A percentile compares a stretch with the other conserved stretches of the same genome.
Evolutionary conservation across 2,797 vertebrate genomes (phyloP).

Genomic region (Rhincodon typus): DNA sequence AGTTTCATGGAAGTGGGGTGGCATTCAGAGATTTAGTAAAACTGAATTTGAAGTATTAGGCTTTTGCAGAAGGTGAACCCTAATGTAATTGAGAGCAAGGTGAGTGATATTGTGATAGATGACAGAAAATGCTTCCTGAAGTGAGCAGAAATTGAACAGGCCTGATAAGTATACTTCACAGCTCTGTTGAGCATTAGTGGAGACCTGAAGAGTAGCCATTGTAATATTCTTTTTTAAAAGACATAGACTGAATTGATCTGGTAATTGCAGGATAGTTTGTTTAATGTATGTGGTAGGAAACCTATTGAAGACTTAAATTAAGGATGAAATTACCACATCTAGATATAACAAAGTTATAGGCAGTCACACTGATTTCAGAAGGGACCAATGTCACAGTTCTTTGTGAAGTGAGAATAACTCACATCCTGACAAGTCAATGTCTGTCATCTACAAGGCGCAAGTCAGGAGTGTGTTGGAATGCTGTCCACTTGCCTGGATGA

Average conservation of each 20-base stretch:
- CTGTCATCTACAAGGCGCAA: no score
- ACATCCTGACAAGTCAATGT: no score
- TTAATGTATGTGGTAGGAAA: neutral
- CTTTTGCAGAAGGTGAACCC: neutral
- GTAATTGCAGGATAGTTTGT: neutral
- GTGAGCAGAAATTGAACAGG: neutral
- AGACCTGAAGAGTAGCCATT: neutral
- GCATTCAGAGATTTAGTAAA: neutral
- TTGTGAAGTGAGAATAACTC: no score
- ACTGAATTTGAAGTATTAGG: neutral
- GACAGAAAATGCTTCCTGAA: neutral
- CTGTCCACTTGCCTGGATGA: no score
- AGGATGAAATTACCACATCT: neutral
- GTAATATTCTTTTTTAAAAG: neutral
- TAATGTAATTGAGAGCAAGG: neutral
- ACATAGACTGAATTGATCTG: neutral
- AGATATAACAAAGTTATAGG: neutral
- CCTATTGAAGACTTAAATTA: neutral
- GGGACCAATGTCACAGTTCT: neutral
- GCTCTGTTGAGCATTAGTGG: neutral
- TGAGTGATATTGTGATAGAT: neutral
- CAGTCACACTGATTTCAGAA: neutral
- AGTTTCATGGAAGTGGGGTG: neutral
- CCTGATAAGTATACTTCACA: neutral
- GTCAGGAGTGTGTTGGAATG: no score